These are phyloP conservation scores for Bos taurus DNA, from an alignment of 2,113 vertebrate genomes.

Conservation along the genomic window DNA sequence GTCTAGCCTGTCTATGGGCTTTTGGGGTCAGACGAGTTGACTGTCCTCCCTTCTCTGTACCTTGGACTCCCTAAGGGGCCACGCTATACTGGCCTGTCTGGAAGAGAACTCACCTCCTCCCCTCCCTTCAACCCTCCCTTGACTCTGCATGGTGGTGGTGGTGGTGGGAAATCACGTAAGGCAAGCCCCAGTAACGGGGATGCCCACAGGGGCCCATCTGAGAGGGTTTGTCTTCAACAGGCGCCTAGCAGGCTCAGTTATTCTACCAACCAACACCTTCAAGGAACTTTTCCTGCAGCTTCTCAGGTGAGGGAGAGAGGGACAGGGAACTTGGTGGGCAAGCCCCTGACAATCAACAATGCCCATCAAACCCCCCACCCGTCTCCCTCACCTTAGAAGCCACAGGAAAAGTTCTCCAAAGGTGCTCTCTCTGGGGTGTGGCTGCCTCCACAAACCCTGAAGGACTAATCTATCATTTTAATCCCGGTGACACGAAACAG, in stretches of 20 bases:
- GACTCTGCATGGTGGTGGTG: background rate
- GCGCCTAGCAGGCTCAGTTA: background rate
- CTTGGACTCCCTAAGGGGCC: background rate
- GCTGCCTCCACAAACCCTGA: background rate
- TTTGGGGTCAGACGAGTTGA: background rate
- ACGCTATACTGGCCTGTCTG: background rate
- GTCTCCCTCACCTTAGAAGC: background rate
- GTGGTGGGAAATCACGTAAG: background rate
- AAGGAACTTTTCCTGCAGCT: background rate
- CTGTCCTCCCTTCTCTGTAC: background rate
- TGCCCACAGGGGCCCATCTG: background rate
- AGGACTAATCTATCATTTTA: background rate
- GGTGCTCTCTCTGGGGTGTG: background rate
- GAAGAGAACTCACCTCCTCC: background rate
- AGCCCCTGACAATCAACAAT: background rate
- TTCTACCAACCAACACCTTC: background rate
- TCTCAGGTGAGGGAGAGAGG: background rate
- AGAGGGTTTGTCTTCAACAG: background rate
- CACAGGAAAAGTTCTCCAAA: background rate
- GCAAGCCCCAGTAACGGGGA: background rate
- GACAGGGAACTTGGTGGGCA: background rate
- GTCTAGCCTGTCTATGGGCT: background rate
- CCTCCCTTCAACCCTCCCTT: background rate
- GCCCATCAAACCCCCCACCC: background rate
- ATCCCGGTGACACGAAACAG: background rate